Evolutionary conservation across 2,888 invertebrate genomes (phyloP), one percentile per base, ranked within the genome.

Genomic region (Catonia carolina): DNA sequence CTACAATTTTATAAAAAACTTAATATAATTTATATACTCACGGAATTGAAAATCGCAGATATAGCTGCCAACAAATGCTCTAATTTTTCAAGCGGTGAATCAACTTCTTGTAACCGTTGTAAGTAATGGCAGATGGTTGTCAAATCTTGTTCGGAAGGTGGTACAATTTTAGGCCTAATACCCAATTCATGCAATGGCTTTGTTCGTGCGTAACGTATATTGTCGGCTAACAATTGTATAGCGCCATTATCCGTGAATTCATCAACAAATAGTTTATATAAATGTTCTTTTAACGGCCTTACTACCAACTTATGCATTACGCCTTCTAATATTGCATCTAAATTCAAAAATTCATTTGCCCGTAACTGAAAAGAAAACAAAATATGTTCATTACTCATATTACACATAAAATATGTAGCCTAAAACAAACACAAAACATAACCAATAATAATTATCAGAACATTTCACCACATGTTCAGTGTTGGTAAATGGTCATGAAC

Each of bases 251-350:
- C 73, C 2, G 84, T 89, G 70, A 94, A 97, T 77, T 91, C 89
- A 53, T 93, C 88, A 60, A 96, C 88, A 68, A 93, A 86, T 66
- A 92, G 77, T 63, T 84, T 79, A 70, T 92, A 90, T 60, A 95
- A 81, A 68, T 90, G 87, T 58, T 85, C 83, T 61, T 91, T 84
- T 62, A 95, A 74, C 6, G 94, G 94, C 53, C 85, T 77, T 33
- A 97, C 88, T 22, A 97, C 90, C 65, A 96, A 77, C 64, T 89
- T 84, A 74, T 95, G 94, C 80, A 98, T 86, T 61, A 96, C 93
- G 59, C 89, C 88, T 74, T 98, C 97, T 66, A 97, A 75, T 65
- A 97, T 94, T 55, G 94, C 89, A 71, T 98, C 97, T 71, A 97
- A 78, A 76, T 97, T 97, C 67, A 97, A 79, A 71, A 96, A 95